These are phyloP conservation scores for Furcifer pardalis DNA, from an alignment of 2,797 vertebrate species.

Conservation along the genomic window DNA sequence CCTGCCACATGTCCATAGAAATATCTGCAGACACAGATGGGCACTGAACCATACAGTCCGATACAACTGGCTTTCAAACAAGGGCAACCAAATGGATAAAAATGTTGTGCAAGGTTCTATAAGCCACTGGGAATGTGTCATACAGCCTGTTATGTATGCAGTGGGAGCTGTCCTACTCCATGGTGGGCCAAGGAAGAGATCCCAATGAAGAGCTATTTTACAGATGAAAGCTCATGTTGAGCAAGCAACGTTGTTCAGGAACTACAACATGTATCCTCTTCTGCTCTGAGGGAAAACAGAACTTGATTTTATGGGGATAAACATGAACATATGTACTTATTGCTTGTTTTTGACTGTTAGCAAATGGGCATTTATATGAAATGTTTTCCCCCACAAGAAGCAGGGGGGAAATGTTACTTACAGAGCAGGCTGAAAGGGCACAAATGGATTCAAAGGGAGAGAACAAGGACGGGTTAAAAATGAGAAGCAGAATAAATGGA, in stretches of 20 bases:
- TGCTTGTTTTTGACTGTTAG: constrained; percentile 16
- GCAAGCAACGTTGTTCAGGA: neutral
- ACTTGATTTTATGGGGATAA: constrained; percentile 46
- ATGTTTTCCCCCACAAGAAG: constrained; percentile 40
- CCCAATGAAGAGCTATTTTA: neutral
- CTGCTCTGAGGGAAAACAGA: constrained; percentile 18
- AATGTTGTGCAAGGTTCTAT: constrained; percentile 26
- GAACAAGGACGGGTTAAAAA: constrained; percentile 25
- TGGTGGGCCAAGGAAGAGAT: neutral
- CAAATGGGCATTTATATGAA: constrained; percentile 12
- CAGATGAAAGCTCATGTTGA: constrained; percentile 25
- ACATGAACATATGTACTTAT: constrained; percentile 24
- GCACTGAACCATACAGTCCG: no score
- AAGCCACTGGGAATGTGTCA: neutral
- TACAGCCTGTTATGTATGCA: neutral
- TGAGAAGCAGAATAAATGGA: constrained; percentile 15
- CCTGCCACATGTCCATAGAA: no score
- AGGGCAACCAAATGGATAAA: no score
- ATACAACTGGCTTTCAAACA: no score
- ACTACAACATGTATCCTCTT: neutral
- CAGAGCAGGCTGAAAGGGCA: constrained; percentile 31
- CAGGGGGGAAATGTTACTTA: constrained; percentile 29
- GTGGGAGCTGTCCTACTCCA: neutral
- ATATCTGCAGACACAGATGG: no score
- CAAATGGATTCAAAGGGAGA: neutral